Evolutionary conservation across 2,888 invertebrate species (phyloP), one percentile per base, ranked within the genome.

Genomic region (Leucania comma): DNA sequence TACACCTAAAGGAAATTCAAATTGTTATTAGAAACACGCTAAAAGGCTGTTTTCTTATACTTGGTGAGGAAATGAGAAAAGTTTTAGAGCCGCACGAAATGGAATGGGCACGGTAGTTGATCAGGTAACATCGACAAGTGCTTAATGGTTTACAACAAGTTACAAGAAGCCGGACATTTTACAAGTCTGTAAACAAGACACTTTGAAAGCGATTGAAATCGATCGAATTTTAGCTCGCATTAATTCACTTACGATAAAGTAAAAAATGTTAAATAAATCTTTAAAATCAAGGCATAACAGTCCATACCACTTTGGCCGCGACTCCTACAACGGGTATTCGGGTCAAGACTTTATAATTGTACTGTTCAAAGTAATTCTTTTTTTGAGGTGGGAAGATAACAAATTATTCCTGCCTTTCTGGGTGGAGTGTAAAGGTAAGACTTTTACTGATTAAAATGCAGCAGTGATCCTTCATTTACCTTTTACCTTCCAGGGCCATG

Each of bases 1-100:
- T 61, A 68, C 65, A 17, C 56, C 50, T 67, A 62, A 48, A 68
- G 56, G 51, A 68, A 74, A 78, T 83, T 83, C 59, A 72, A 74
- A 81, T 82, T 82, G 32, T 83, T 82, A 72, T 78, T 69, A 78
- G 66, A 65, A 78, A 78, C 71, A 81, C 81, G 68, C 78, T 61
- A 69, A 74, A 78, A 60, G 51, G 64, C 58, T 68, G 62, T 74
- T 81, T 81, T 81, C 71, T 70, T 68, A 59, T 35, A 35, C 46
- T 63, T 20, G 22, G 46, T n/a, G 0, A 48, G 84, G 78, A 81
- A 83, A 81, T 81, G 68, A 68, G 68, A 71, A 83, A 83, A 83
- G 71, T 81, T 77, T 65, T 59, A 46, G 29, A 61, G 24, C 42
- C 56, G 51, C 50, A 72, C 35, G 54, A 46, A 24, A 75, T 24